A percentile compares a stretch with the other conserved stretches of the same genome.
Evolutionary conservation across 35 echinoderm and acorn worm species (phyloP).

Genomic region (Strongylocentrotus purpuratus): DNA sequence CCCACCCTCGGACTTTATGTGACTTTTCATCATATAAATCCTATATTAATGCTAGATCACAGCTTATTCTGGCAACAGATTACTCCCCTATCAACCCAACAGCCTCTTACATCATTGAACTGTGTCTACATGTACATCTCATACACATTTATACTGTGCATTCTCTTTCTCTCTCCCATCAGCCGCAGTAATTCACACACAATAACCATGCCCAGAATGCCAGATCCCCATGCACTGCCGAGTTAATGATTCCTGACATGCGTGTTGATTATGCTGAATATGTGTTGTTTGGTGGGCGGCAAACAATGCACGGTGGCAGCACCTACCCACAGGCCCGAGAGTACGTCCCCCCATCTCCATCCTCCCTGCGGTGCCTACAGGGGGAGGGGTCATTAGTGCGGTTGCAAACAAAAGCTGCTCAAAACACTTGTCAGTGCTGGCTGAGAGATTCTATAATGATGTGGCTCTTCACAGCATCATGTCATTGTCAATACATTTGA

Average conservation of each 20-base stretch:
- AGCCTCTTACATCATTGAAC: too few relatives aligned
- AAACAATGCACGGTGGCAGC: not conserved
- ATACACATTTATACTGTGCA: not conserved
- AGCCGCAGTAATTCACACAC: conserved; percentile 20
- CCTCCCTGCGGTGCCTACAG: not conserved
- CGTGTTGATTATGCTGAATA: conserved; percentile 38
- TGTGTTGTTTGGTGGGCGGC: not conserved
- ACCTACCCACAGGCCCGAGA: not conserved
- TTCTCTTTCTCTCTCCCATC: not conserved
- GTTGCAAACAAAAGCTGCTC: not conserved
- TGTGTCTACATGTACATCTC: not conserved
- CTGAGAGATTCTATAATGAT: not conserved
- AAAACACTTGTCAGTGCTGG: not conserved
- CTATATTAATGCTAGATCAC: too few relatives aligned
- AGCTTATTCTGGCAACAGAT: too few relatives aligned
- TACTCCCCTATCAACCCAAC: too few relatives aligned
- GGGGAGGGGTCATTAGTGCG: not conserved
- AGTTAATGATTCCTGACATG: conserved; percentile 29
- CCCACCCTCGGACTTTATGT: too few relatives aligned
- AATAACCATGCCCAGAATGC: not conserved
- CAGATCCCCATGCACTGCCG: conserved; percentile 18
- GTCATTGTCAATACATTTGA: not conserved
- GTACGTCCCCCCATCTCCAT: not conserved
- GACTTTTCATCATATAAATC: too few relatives aligned
- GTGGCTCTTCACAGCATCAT: not conserved